These are phyloP conservation scores for Sternarchorhynchus goeldii DNA, from an alignment of 2,797 vertebrate genomes.

Conservation along the genomic window DNA sequence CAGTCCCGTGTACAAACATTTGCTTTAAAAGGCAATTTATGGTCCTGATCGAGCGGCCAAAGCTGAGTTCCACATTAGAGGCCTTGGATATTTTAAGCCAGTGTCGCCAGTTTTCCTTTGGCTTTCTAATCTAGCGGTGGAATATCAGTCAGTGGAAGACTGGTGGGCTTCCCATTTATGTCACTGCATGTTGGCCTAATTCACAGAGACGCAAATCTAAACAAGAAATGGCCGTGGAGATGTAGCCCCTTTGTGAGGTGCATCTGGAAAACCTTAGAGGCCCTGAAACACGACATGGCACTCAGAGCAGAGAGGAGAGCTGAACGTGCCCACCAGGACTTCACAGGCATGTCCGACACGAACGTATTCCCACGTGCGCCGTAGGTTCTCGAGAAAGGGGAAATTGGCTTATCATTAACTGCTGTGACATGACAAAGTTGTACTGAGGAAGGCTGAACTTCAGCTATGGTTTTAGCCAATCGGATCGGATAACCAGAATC, in stretches of 20 bases:
- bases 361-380: conserved; percentile 14
- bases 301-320: conserved; percentile 46
- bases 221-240: conserved; percentile 64
- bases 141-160: conserved; percentile 40
- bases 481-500: conserved; percentile 20
- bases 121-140: conserved; percentile 40
- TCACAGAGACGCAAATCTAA: conserved; percentile 69
- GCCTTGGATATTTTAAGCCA: conserved; percentile 40
- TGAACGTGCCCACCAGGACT: conserved; percentile 28
- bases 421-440: conserved; percentile 35
- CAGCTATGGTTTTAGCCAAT: conserved; percentile 22
- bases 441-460: conserved; percentile 15
- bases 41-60: conserved; percentile 49
- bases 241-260: conserved; percentile 57
- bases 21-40: conserved; percentile 63
- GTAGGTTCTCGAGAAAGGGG: conserved; percentile 15
- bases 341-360: conserved; percentile 39
- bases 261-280: conserved; percentile 76
- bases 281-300: conserved; percentile 63
- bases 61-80: conserved; percentile 55
- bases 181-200: conserved; percentile 63
- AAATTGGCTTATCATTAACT: conserved; percentile 22
- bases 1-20: conserved; percentile 67
- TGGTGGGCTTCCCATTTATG: conserved; percentile 56
- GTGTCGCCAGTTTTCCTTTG: conserved; percentile 31